A percentile compares a stretch with the other conserved stretches of the same genome.
These are phyloP conservation scores for Champsocephalus esox DNA, from an alignment of 2,797 vertebrate species.

Conservation along the genomic window DNA sequence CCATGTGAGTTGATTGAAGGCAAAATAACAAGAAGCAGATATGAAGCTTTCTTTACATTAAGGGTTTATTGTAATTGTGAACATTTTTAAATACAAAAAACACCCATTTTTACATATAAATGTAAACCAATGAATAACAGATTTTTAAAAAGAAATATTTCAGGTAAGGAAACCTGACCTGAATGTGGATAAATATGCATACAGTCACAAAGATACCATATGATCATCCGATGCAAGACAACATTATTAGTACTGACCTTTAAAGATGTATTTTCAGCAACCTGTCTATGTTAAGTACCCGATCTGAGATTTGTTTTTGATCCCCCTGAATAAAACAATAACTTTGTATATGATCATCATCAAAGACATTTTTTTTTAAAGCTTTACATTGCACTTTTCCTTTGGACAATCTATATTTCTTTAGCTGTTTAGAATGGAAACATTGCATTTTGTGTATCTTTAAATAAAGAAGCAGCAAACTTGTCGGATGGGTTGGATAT, in stretches of 20 bases:
- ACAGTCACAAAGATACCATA: slow-evolving; percentile 26
- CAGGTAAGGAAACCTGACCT: slow-evolving; percentile 39
- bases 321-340: slow-evolving; percentile 14
- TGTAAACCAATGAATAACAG: slow-evolving; percentile 43
- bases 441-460: slow-evolving; percentile 10
- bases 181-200: slow-evolving; percentile 44
- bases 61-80: slow-evolving; percentile 83
- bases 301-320: slow-evolving; percentile 8
- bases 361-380: slow-evolving; percentile 38
- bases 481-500: neutral
- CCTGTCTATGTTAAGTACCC: neutral
- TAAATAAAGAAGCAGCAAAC: neutral
- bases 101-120: slow-evolving; percentile 29
- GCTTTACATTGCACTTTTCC: slow-evolving; percentile 58
- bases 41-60: slow-evolving; percentile 8
- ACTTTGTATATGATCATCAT: slow-evolving; percentile 9
- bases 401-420: slow-evolving; percentile 38
- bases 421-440: slow-evolving; percentile 7
- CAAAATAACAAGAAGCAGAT: neutral
- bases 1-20: neutral
- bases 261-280: slow-evolving; percentile 14
- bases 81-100: slow-evolving; percentile 64
- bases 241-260: slow-evolving; percentile 38
- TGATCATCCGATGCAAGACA: slow-evolving; percentile 24
- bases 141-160: slow-evolving; percentile 29